Evolutionary conservation across 2,888 invertebrate species (phyloP).

Genomic region (Hecatera dysodea): DNA sequence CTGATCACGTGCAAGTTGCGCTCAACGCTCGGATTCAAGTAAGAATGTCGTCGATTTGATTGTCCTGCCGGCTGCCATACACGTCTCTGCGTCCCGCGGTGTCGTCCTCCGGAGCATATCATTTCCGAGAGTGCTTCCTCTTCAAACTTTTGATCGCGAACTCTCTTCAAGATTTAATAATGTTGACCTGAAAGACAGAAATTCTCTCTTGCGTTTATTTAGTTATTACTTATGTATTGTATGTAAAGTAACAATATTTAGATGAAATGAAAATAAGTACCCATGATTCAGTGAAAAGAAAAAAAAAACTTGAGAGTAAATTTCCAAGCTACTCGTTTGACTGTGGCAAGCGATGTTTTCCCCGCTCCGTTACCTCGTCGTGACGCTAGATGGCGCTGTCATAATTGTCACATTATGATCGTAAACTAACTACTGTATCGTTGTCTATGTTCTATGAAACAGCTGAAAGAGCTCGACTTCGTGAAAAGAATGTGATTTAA

Average conservation of each 20-base stretch:
- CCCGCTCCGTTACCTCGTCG: background rate
- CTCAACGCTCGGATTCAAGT: background rate
- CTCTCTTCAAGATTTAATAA: background rate
- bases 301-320: background rate
- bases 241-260: background rate
- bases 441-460: background rate
- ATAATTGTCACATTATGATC: background rate
- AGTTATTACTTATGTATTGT: background rate
- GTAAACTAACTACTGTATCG: conserved; percentile 6
- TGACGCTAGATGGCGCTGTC: conserved; percentile 32
- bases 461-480: background rate
- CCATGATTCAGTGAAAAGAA: background rate
- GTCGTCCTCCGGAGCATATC: conserved; percentile 2
- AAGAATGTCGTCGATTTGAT: conserved; percentile 24
- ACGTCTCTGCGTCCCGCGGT: background rate
- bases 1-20: background rate
- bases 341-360: background rate
- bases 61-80: background rate
- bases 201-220: background rate
- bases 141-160: conserved; percentile 1
- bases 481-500: background rate
- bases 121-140: conserved; percentile 11
- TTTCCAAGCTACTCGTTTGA: background rate
- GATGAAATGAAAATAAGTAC: background rate
- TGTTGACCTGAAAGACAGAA: background rate